Evolutionary conservation across 2,797 vertebrate species (phyloP), one percentile per base, ranked within the genome.

Genomic region (Moxostoma hubbsi): DNA sequence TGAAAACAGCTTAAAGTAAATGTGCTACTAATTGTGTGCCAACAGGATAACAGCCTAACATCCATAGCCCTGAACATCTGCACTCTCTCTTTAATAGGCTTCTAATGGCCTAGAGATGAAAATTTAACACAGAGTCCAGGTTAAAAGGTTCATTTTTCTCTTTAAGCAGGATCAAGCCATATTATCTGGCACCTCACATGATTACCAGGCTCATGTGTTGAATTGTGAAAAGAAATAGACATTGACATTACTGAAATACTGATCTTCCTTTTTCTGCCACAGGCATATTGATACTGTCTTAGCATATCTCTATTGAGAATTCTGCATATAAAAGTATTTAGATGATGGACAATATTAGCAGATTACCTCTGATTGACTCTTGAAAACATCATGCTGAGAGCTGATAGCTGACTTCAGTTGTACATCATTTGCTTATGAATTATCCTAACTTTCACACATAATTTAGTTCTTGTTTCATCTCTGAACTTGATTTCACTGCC

Each of bases 221-320:
- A 75, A 65, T 45, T 51, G 69, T 80, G 70, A 59, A 51, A 6
- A 50, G 9, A 51, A 61, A 45, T 69, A 43, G 12, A 77, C 10
- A 57, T 68, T 45, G 75, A 73, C 67, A 65, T 11, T 45, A 74
- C 36, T 71, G 71, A 68, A 13, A 47, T 75, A 82, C 82, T 74
- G 81, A 81, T 81, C 69, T 66, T 47, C 12, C 49, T 75, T 74
- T 59, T 61, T 15, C 55, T 63, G 53, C 55, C 55, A 36, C 15
- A 74, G 54, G 45, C 15, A 67, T 76, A 65, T 58, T 43, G 54
- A 2, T 8, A 15, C 46, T 15, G 16, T 59, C 15, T n/a, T 53
- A 12, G 16, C n/a, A 66, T 50, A 53, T 50, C 63, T 65, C 46
- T 18, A 36, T n/a, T 43, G 45, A 71, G 59, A 43, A 65, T 58